phyloP scores from a whole-genome alignment of 2,113 vertebrate species.

The Ptilonorhynchus violaceus region DNA sequence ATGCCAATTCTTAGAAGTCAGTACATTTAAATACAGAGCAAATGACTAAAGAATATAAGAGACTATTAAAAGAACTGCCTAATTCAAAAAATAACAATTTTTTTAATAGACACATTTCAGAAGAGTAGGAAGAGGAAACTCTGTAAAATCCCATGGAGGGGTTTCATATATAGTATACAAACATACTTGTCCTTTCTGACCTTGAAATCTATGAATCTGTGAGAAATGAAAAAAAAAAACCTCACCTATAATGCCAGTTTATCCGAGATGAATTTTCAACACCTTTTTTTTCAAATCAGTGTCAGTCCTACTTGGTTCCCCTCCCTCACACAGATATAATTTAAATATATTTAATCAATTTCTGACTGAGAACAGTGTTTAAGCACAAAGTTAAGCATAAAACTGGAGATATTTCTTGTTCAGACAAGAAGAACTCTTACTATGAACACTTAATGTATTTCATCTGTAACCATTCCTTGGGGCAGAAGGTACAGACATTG shows the following conservation, averaged over 20 bases:
- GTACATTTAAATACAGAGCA: not conserved
- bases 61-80: not conserved
- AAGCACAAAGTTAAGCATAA: constrained; percentile 28
- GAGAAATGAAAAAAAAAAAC: not conserved
- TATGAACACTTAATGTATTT: constrained; percentile 14
- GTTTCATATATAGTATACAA: not conserved
- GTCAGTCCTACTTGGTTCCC: not conserved
- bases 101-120: not conserved
- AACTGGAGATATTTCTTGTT: constrained; percentile 19
- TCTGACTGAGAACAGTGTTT: constrained; percentile 17
- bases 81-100: not conserved
- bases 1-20: not conserved
- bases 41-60: not conserved
- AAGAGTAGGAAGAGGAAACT: not conserved
- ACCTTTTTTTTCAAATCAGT: not conserved
- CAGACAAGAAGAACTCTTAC: constrained; percentile 25
- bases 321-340: not conserved
- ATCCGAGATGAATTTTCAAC: not conserved
- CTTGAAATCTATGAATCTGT: not conserved
- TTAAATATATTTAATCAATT: constrained; percentile 12
- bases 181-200: not conserved
- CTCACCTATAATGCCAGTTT: not conserved
- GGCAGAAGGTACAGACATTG: constrained; percentile 42
- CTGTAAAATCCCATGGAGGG: not conserved
- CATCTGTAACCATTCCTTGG: not conserved